Percentiles rank a stretch among this genome's conserved stretches.
These are phyloP conservation scores for Perca flavescens DNA, from an alignment of 2,113 vertebrate genomes.

Conservation along the genomic window DNA sequence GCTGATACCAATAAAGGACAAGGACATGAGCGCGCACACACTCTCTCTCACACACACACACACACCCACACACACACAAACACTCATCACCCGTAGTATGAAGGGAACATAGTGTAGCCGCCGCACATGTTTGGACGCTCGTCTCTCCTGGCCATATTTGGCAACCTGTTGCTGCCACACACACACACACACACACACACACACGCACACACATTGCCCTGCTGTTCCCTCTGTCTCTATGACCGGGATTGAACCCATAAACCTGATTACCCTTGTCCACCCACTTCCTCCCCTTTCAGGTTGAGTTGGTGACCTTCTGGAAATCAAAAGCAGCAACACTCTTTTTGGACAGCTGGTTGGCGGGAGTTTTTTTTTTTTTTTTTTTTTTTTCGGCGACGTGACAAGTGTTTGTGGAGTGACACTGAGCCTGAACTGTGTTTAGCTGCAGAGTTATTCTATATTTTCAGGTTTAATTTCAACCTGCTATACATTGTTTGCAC, in stretches of 20 bases:
- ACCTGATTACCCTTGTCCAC: slow-evolving; percentile 30
- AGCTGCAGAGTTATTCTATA: slow-evolving; percentile 6
- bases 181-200: slow-evolving; percentile 30
- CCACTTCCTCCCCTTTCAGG: slow-evolving; percentile 18
- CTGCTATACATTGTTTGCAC: background rate
- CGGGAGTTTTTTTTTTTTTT: background rate
- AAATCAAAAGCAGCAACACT: slow-evolving; percentile 39
- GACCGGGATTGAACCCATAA: slow-evolving; percentile 56
- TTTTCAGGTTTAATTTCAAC: background rate
- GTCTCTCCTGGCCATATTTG: slow-evolving; percentile 66
- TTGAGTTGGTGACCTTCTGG: slow-evolving; percentile 57
- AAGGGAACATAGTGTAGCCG: background rate
- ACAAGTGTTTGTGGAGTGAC: slow-evolving; percentile 31
- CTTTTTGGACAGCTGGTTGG: slow-evolving; percentile 53
- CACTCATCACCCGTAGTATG: background rate
- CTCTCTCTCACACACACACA: slow-evolving; percentile 5
- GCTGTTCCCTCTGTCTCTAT: slow-evolving; percentile 37
- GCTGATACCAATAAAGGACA: slow-evolving; percentile 16
- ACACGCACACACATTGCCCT: slow-evolving; percentile 36
- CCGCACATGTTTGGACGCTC: slow-evolving; percentile 40
- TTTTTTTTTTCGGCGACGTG: background rate
- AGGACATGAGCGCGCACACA: background rate
- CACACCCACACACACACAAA: slow-evolving; percentile 19
- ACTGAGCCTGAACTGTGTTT: slow-evolving; percentile 13
- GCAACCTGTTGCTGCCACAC: slow-evolving; percentile 26